phyloP scores from a whole-genome alignment of 2,113 vertebrate genomes.

The Empidonax traillii region DNA sequence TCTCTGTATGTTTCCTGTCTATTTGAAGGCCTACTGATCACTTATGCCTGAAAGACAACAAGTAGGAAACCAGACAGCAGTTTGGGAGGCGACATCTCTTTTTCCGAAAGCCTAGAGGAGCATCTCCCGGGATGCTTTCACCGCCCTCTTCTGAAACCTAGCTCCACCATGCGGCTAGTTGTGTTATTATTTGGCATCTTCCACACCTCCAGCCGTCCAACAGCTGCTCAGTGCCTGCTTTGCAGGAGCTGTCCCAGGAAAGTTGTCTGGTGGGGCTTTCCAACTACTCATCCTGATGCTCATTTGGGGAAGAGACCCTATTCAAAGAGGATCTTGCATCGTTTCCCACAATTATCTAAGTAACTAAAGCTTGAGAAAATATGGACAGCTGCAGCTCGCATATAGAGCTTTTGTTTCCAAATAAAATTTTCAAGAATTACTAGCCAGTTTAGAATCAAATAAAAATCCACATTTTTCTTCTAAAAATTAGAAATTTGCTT shows the following conservation, averaged over 20 bases:
- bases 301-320: not conserved
- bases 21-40: not conserved
- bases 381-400: not conserved
- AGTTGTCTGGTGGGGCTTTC: not conserved
- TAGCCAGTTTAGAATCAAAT: not conserved
- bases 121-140: not conserved
- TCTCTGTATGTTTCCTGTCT: not conserved
- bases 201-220: fast-evolving
- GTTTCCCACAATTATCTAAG: not conserved
- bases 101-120: not conserved
- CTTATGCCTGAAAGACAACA: not conserved
- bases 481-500: not conserved
- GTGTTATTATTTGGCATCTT: not conserved
- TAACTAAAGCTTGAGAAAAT: not conserved
- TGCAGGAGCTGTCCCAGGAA: not conserved
- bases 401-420: not conserved
- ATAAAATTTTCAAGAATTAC: not conserved
- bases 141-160: not conserved
- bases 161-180: constrained; percentile 13
- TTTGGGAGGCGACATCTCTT: not conserved
- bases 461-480: not conserved
- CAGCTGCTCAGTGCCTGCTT: not conserved
- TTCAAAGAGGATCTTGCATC: not conserved
- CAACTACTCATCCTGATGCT: not conserved
- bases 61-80: not conserved